Evolutionary conservation across 2,888 invertebrate genomes (phyloP), one percentile per base, ranked within the genome.

Genomic region (Stratiomys singularior): DNA sequence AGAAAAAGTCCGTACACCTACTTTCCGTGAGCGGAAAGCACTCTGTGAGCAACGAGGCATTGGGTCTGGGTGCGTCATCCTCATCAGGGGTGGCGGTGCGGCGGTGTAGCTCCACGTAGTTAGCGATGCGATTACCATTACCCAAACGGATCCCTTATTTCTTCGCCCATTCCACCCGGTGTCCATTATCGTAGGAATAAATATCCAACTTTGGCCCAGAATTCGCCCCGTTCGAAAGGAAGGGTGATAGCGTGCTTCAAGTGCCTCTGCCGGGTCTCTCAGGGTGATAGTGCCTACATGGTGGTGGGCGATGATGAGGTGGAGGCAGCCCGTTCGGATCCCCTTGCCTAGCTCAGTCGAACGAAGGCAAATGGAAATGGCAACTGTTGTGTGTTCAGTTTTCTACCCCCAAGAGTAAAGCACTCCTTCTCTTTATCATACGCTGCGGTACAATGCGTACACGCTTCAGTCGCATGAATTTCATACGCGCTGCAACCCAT

Each of bases 401-500:
- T 58, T 60, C 44, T 25, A 60, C 74, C 23, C 56, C 74, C 58
- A 58, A 13, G n/a, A 56, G 58, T 37, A 27, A 74, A 15, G 28
- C 56, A 28, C 56, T 44, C 25, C 74, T 37, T n/a, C 72, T 23
- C 58, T 44, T 46, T 56, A 58, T 67, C 77, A 67, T 46, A 77
- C 69, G 77, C 74, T 77, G 69, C 76, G 76, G 76, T 77, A 30
- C 37, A 60, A 52, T 79, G 79, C 77, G 79, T 77, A 76, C 76
- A 79, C 77, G 77, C 71, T 78, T 76, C 64, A 79, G 77, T 76
- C 76, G 79, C 76, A 77, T 64, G 66, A 37, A 46, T 64, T 58
- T 58, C 9, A 74, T 69, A 66, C 76, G 71, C 63, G 76, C 76
- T 79, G 77, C 79, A 79, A 76, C 79, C 79, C 64, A 78, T 76